Evolutionary conservation across 2,888 invertebrate species (phyloP), one percentile per base, ranked within the genome.

Genomic region (Netelia fuscicornis): DNA sequence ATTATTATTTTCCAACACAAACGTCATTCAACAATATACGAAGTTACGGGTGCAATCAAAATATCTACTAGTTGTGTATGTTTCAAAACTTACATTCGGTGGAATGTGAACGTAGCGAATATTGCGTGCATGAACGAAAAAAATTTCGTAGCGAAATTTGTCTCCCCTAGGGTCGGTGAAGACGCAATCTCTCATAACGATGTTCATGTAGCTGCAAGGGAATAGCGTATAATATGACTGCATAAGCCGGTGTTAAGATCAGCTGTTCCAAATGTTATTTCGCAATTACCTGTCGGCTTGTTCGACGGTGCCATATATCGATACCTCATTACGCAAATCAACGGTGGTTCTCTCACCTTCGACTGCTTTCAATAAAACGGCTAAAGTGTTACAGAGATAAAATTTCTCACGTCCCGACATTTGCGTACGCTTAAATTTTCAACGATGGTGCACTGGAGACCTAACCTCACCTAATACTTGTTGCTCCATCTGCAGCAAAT

Each of bases 101-200:
- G 97, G 97, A 86, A 97, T 94, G 90, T 97, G 97, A 9, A 97
- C 95, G 91, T 96, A 96, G 91, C 96, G 95, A 81, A 97, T 95
- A 89, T 96, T 96, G 87, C 96, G 95, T 25, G 95, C 94, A 78
- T 95, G 95, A 25, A 97, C 91, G 92, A 96, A 96, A 87, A 97
- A 95, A 88, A 95, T 94, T 56, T 96, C 95, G 93, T 96, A 96
- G n/a, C 92, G 90, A 89, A 94, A 95, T 91, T 95, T 95, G 90
- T 95, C 94, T 77, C 96, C 96, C 93, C 95, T 94, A 2, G 95
- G 94, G 93, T 96, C 96, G 89, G 95, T 95, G 91, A 95, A 96
- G 23, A 96, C 92, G 80, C 95, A 96, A 92, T 96, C 95, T 87
- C 93, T 93, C 94, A 97, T 94, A 84, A 96, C 95, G 76, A 97